A percentile compares a stretch with the other conserved stretches of the same genome.
Conservation (phyloP, 2,888 invertebrate genomes). For the Tipula vernalis region DNA sequence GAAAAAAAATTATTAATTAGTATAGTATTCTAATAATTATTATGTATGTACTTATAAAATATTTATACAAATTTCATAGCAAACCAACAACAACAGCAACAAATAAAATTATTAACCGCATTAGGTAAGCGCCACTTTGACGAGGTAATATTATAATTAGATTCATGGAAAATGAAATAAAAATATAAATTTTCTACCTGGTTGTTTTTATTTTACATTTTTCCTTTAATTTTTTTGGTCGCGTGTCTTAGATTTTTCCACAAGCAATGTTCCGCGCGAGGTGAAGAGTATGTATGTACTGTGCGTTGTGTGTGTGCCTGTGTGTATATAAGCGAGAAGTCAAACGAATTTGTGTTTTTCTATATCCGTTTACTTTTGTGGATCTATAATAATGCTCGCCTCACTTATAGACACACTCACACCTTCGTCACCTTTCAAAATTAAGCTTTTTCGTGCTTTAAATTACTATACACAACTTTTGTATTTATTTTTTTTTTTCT, state of each 20-base stretch:
- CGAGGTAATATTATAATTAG: not conserved
- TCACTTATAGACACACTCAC: not conserved
- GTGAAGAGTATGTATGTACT: not conserved
- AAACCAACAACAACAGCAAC: not conserved
- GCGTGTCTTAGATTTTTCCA: not conserved
- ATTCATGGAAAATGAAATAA: not conserved
- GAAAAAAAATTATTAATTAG: not conserved
- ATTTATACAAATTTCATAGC: not conserved
- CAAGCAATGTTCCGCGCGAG: not conserved
- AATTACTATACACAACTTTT: not conserved
- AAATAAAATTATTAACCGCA: not conserved
- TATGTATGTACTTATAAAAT: not conserved
- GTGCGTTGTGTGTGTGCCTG: too few relatives aligned
- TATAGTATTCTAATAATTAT: not conserved
- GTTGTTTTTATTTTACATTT: not conserved
- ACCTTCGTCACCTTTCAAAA: not conserved
- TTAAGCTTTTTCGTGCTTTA: not conserved
- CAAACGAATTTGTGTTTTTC: not conserved
- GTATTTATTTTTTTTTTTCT: not conserved
- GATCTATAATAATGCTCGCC: not conserved
- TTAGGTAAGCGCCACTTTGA: not conserved
- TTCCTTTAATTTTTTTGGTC: not conserved
- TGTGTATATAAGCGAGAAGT: not conserved
- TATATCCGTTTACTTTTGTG: not conserved
- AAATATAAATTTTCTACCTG: not conserved